These are phyloP conservation scores for Xyrauchen texanus DNA, from an alignment of 2,113 vertebrate genomes.

Conservation along the genomic window DNA sequence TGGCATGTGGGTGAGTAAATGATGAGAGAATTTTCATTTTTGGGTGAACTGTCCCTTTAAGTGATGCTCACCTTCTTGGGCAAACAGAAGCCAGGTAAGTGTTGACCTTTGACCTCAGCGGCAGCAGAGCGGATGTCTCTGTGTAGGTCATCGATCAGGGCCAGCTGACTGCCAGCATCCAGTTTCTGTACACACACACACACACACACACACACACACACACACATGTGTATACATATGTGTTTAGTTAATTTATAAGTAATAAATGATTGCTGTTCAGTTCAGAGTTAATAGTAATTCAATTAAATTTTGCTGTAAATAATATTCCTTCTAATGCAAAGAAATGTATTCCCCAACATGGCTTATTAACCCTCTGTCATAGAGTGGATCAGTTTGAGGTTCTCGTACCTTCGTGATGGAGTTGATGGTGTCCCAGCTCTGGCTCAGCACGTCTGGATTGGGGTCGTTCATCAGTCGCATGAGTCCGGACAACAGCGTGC, in stretches of 20 bases:
- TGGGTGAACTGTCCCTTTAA: background rate
- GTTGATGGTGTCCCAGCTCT: conserved; percentile 97
- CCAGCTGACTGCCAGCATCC: conserved; percentile 92
- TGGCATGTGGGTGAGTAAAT: too few species aligned
- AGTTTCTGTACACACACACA: conserved; percentile 78
- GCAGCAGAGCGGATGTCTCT: conserved; percentile 87
- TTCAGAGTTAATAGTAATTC: too few species aligned
- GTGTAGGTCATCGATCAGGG: conserved; percentile 93
- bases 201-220: background rate
- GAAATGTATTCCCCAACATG: too few species aligned
- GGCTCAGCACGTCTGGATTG: conserved; percentile 84
- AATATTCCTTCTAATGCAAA: too few species aligned
- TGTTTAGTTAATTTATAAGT: too few species aligned
- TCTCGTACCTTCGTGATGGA: conserved; percentile 91
- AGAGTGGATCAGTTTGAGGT: background rate
- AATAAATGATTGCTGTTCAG: too few species aligned
- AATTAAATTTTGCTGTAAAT: too few species aligned
- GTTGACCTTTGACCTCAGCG: conserved; percentile 86
- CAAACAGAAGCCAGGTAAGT: conserved; percentile 95
- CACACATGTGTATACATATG: too few species aligned
- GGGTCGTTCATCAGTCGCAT: conserved; percentile 92
- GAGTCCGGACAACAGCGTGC: conserved; percentile 87
- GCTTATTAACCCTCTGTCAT: too few species aligned
- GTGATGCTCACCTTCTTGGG: conserved; percentile 87
- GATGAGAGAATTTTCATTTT: too few species aligned